Evolutionary conservation across 1,140 invertebrate species (phyloP), one percentile per base, ranked within the genome.

Genomic region (Sogatella furcifera): DNA sequence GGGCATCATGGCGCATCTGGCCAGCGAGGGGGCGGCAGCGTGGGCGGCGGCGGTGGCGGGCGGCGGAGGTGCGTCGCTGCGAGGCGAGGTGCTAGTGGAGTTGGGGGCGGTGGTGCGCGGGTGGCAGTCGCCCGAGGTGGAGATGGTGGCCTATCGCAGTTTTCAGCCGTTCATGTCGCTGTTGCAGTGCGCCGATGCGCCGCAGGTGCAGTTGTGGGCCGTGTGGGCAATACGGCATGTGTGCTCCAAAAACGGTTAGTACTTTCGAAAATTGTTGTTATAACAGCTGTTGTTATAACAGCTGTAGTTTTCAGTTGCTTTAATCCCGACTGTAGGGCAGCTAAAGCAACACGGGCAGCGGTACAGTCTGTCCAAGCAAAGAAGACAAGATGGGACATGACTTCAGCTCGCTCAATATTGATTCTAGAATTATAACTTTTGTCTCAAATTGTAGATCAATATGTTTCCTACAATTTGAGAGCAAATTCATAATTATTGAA

Each of bases 181-280:
- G 24, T 70, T 90, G 24, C 69, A 72, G 34, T 80, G 79, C 59
- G 71, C 75, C 17, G 78, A 82, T 57, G 78, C 81, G 59, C 78
- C 80, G 68, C 80, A 84, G 52, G 86, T 89, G 42, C 88, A 89
- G 68, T 70, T 90, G 17, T 91, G 89, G 89, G 87, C 88, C 31
- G 80, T 88, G 9, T 91, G 88, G 88, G 88, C 88, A 0, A 85
- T 90, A 65, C 84, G 88, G 69, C 88, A 91, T 71, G 89, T 91
- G 41, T 89, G 86, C 69, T 84, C 83, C 9, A 89, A 87, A 72
- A 89, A 89, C 73, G 80, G 85, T 86, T 74, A 78, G 78, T 75
- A 14, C n/a, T 28, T 57, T 38, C 46, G 41, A 54, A n/a, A n/a
- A n/a, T n/a, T n/a, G 61, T 49, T 28, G n/a, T n/a, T n/a, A n/a